Conservation (phyloP, 2,113 vertebrate genomes). For the Symphodus melops region DNA sequence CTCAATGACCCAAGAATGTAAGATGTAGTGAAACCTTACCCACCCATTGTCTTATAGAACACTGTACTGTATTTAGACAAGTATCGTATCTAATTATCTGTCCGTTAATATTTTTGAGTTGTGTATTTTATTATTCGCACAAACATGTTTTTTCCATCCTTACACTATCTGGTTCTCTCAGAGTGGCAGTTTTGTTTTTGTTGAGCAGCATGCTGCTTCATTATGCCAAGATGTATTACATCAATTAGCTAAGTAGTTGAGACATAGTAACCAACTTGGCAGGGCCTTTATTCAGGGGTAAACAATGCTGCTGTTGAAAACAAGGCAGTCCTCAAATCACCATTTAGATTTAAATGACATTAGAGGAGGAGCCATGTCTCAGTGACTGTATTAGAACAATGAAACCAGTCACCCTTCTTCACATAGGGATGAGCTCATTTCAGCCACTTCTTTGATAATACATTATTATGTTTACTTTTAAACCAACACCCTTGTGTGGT, state of each 20-base stretch:
- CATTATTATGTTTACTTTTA: background rate
- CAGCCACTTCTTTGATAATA: background rate
- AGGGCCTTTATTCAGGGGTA: conserved; percentile 17
- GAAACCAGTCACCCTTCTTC: conserved; percentile 22
- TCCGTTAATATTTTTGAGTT: background rate
- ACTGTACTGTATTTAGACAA: conserved; percentile 9
- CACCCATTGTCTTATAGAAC: background rate
- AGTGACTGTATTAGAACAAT: conserved; percentile 7
- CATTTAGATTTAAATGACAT: conserved; percentile 11
- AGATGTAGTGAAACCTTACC: conserved; percentile 3
- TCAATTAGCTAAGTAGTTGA: conserved; percentile 17
- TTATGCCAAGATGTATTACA: conserved; percentile 14
- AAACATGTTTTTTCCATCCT: background rate
- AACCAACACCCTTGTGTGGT: conserved; percentile 1
- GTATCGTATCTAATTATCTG: conserved; percentile 7
- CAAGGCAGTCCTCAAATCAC: conserved; percentile 14
- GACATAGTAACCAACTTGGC: conserved; percentile 26
- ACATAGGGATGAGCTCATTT: conserved; percentile 35
- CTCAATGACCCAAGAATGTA: conserved; percentile 5
- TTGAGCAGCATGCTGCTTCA: background rate
- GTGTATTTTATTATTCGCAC: background rate
- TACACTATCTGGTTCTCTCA: background rate
- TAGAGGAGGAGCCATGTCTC: conserved; percentile 12
- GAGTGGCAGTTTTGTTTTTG: conserved; percentile 24
- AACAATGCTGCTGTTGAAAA: conserved; percentile 7